Base-by-base conservation (phyloP, 2,888 invertebrate genomes). In the Heliconius erato region DNA sequence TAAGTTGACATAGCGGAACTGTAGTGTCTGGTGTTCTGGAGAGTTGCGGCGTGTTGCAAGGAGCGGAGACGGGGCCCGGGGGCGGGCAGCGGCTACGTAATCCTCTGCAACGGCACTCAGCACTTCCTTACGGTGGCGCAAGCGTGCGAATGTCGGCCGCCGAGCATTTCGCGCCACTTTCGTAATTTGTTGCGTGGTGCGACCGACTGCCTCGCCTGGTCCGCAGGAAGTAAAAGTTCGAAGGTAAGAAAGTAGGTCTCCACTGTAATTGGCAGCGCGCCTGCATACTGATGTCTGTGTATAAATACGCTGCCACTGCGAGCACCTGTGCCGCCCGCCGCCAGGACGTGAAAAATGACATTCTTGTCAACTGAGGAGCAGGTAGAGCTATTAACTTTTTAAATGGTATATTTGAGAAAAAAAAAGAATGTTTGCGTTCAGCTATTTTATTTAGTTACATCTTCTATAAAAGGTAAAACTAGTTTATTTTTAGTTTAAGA, bases 181-280 rank as follows among this genome's bases (percentile, higher is more conserved):
- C 95, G 95, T 95, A 95, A 96, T 94, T 92, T 92, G 93, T 95
- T 95, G 95, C 95, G 95, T 95, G 93, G 95, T 91, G 92, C 94
- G 94, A 92, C 93, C 94, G 94, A 93, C 94, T 92, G 93, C 92
- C 93, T 91, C 89, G 94, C 92, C 92, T 90, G 94, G 94, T 94
- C 95, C 95, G 95, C 95, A 96, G 96, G 96, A 96, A 96, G 96
- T 96, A 96, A 96, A 95, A 96, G 96, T 96, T 96, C 95, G 95
- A 95, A 95, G 96, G 95, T 95, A 95, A 95, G 96, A 95, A 96
- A 96, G 95, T 95, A 95, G 96, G 96, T 95, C 95, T 95, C 94
- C 91, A 88, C 92, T 94, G 94, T 94, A 95, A 95, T 95, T 95
- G 95, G 95, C 95, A 94, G 91, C 92, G 91, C 90, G 95, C 94